Evolutionary conservation across 2,797 vertebrate genomes (phyloP), one percentile per base, ranked within the genome.

Genomic region (Rhinophrynus dorsalis): DNA sequence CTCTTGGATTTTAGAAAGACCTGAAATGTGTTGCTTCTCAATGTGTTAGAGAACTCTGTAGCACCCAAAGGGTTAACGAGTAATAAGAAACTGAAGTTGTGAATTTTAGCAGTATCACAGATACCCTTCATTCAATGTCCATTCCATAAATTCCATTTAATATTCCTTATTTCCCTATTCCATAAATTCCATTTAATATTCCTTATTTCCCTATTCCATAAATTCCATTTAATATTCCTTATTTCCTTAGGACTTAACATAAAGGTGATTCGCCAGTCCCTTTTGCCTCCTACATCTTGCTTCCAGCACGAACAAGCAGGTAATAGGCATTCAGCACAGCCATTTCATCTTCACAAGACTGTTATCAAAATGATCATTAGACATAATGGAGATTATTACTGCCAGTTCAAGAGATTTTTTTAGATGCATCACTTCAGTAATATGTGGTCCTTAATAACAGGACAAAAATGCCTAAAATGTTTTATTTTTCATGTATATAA

Each of bases 361-460:
- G 88, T 91, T 91, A 91, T 91, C 88, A 90, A 89, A 90, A 87
- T 88, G 86, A 86, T 89, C 86, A 90, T 92, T 92, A 91, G 88
- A 89, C 84, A 89, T 91, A 92, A 91, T 92, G 83, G 88, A 88
- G 88, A 91, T 91, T 90, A 91, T 92, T 92, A 91, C 84, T 88
- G 84, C 83, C 86, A 88, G 84, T 83, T 89, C 88, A 85, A 90
- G 86, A 91, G 86, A 84, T 85, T 88, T 89, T 91, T 71, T 88
- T 89, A 86, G 87, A 86, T 87, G 89, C 86, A 89, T 90, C 85
- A 88, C 83, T 83, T 76, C 79, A 78, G 81, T 86, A 88, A 91
- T 90, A 87, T 82, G 86, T 86, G 79, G 82, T 76, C 83, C 80
- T 88, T 89, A 40, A 1, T 40, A 40, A 3, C 37, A 40, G 13